phyloP scores from a whole-genome alignment of 2,113 vertebrate genomes.

The Saguinus midas region DNA sequence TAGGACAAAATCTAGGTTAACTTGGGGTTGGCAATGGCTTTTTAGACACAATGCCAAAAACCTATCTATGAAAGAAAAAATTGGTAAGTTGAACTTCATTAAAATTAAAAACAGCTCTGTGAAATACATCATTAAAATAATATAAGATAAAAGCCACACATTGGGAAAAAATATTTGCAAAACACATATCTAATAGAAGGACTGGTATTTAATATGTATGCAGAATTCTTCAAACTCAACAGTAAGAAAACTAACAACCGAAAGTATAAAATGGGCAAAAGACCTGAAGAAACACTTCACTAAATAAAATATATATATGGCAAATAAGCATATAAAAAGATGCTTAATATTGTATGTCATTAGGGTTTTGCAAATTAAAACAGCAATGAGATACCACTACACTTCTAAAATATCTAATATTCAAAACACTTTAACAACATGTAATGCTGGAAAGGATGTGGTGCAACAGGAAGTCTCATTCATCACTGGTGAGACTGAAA shows the following conservation, averaged over 20 bases:
- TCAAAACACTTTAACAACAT: background rate
- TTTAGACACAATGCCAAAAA: background rate
- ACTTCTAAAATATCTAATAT: background rate
- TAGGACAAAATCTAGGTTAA: background rate
- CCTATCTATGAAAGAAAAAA: background rate
- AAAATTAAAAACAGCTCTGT: background rate
- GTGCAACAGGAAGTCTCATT: background rate
- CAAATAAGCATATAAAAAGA: background rate
- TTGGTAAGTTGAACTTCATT: background rate
- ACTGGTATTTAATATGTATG: background rate
- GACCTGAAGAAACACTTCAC: background rate
- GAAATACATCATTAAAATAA: background rate
- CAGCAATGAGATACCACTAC: background rate
- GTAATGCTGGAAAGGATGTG: background rate
- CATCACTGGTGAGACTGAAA: background rate
- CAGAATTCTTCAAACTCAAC: background rate
- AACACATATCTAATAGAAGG: background rate
- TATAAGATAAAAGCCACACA: background rate
- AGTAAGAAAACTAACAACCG: background rate
- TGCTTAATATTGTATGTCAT: background rate
- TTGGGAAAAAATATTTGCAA: background rate
- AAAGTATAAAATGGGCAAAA: background rate
- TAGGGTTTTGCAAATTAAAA: background rate
- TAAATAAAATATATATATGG: background rate
- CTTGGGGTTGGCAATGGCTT: background rate